Conservation (phyloP, 2,113 vertebrate species). For the Hippocampus abdominalis region DNA sequence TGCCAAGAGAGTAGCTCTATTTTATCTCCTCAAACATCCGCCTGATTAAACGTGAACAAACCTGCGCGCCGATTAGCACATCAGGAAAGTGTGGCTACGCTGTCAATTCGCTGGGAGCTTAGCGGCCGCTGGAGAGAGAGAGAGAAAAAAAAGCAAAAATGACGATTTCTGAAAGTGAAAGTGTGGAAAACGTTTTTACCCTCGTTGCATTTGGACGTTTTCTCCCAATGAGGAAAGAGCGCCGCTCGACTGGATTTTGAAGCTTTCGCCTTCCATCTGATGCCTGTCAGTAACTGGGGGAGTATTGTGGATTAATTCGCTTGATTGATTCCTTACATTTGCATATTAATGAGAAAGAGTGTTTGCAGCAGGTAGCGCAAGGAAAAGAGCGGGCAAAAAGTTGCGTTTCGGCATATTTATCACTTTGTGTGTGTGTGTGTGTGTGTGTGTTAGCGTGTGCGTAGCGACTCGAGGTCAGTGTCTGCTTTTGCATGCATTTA, state of each 20-base stretch:
- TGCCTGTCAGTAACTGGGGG: constrained; percentile 71
- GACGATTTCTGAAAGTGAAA: constrained; percentile 58
- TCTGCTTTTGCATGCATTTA: constrained; percentile 68
- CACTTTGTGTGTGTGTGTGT: constrained; percentile 45
- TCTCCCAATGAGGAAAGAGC: constrained; percentile 61
- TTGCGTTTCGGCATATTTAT: constrained; percentile 66
- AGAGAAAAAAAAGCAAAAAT: constrained; percentile 23
- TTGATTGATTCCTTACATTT: constrained; percentile 75
- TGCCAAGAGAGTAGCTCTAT: neutral
- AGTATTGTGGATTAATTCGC: constrained; percentile 74
- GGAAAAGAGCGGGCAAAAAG: constrained; percentile 58
- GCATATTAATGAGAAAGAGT: constrained; percentile 77
- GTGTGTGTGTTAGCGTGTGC: neutral
- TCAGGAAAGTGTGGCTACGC: constrained; percentile 36
- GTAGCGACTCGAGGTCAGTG: constrained; percentile 62
- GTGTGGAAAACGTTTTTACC: constrained; percentile 15
- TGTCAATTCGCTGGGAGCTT: constrained; percentile 29
- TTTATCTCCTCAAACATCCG: constrained; percentile 9
- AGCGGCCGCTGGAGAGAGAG: constrained; percentile 43
- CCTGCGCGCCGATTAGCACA: constrained; percentile 59
- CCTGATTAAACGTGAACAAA: constrained; percentile 59
- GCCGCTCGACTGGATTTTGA: constrained; percentile 55
- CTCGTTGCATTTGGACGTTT: constrained; percentile 62
- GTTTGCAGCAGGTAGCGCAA: constrained; percentile 65
- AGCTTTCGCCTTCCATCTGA: constrained; percentile 62